Evolutionary conservation across 1,140 invertebrate genomes (phyloP).

Genomic region (Papilio dardanus): DNA sequence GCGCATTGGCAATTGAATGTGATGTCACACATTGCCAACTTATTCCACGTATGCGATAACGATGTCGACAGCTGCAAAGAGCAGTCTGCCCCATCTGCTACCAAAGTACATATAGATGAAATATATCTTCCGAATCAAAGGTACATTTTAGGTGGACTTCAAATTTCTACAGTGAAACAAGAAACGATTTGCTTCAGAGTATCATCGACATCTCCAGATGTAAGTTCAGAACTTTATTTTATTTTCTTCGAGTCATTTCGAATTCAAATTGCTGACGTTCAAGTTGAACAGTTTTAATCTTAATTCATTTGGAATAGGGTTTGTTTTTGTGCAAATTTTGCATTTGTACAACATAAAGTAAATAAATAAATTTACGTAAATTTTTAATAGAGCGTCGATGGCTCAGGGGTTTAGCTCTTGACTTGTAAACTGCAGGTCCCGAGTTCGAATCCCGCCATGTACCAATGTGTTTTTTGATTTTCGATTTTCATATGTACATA

Average conservation of each 20-base stretch:
- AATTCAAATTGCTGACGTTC: too few species aligned
- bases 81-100: slow-evolving; percentile 44
- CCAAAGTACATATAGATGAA: slow-evolving; percentile 65
- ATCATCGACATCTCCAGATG: slow-evolving; percentile 58
- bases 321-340: background rate
- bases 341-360: background rate
- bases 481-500: too few species aligned
- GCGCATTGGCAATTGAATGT: slow-evolving; percentile 69
- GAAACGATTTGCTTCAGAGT: slow-evolving; percentile 68
- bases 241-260: too few species aligned
- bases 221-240: too few species aligned
- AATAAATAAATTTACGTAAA: too few species aligned
- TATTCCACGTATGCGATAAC: slow-evolving; percentile 68
- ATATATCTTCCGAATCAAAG: slow-evolving; percentile 71
- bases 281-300: too few species aligned
- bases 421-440: too few species aligned
- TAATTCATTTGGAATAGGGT: too few species aligned
- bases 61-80: slow-evolving; percentile 56
- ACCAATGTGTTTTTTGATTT: too few species aligned
- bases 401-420: too few species aligned
- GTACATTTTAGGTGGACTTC: slow-evolving; percentile 70
- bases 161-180: slow-evolving; percentile 59
- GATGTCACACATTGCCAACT: slow-evolving; percentile 48
- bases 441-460: too few species aligned
- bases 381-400: too few species aligned